Evolutionary conservation across 1,140 invertebrate genomes (phyloP), one percentile per base, ranked within the genome.

Genomic region (Cyclargus thomasi): DNA sequence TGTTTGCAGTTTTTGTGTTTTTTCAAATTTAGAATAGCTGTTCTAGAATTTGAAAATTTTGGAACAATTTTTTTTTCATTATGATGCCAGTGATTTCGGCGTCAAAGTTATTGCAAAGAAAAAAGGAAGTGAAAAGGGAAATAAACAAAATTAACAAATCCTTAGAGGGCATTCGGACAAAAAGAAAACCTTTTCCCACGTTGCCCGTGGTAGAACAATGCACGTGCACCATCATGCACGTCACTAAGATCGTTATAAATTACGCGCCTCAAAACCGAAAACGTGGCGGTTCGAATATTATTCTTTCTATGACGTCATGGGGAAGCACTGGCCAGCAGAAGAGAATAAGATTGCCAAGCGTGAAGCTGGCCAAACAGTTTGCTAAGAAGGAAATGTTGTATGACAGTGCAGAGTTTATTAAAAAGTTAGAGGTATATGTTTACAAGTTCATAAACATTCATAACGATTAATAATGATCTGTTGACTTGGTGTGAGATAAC

Each of bases 401-500:
- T 63, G 77, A 88, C 62, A 82, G 76, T 63, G 85, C 83, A 21
- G 83, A 80, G 10, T 91, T 91, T 73, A 90, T 91, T 79, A 79
- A 74, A 65, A 87, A 84, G 39, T 78, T 91, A 63, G 88, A 91
- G 88, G 90, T 91, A 80, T 65, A 63, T 18, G 29, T 7, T 7
- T 7, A 29, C 5, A 29, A 0, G 1, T 29, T 29, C 8, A 29
- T 29, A n/a, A n/a, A n/a, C n/a, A n/a, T n/a, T n/a, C n/a, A n/a
- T n/a, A n/a, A n/a, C n/a, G n/a, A n/a, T n/a, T n/a, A n/a, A n/a
- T n/a, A n/a, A n/a, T n/a, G n/a, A n/a, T n/a, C n/a, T n/a, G n/a
- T n/a, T n/a, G n/a, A n/a, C n/a, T n/a, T n/a, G n/a, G n/a, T n/a
- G n/a, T n/a, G n/a, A n/a, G n/a, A n/a, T n/a, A n/a, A n/a, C n/a